Conservation (phyloP, 2,113 vertebrate species). For the Tauraco erythrolophus region DNA sequence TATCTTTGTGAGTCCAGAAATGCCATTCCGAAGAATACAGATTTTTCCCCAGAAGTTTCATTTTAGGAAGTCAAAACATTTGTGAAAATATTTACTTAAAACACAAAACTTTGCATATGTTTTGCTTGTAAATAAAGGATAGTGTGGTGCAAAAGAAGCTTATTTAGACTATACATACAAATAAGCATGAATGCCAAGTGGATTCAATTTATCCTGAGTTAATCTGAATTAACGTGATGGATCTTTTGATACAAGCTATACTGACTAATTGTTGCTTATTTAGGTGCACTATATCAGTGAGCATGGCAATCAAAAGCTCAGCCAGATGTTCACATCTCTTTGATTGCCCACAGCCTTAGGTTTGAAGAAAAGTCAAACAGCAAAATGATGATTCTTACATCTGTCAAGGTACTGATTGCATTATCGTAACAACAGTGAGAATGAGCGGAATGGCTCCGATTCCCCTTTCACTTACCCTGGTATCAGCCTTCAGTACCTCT, state of each 20-base stretch:
- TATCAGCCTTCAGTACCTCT: background rate
- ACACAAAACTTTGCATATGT: background rate
- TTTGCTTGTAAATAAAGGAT: constrained; percentile 66
- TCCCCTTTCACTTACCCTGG: background rate
- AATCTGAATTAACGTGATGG: constrained; percentile 78
- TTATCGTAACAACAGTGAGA: constrained; percentile 35
- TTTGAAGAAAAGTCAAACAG: constrained; percentile 64
- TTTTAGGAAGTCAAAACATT: background rate
- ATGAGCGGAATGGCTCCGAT: constrained; percentile 4
- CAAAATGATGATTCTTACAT: constrained; percentile 70
- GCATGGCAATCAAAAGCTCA: constrained; percentile 64
- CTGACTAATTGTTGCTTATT: constrained; percentile 77
- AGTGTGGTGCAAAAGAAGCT: constrained; percentile 36
- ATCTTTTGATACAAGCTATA: constrained; percentile 74
- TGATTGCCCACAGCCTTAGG: constrained; percentile 68
- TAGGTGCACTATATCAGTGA: constrained; percentile 67
- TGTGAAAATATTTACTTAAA: constrained; percentile 31
- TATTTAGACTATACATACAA: constrained; percentile 67
- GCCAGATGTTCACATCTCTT: constrained; percentile 75
- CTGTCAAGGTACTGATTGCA: constrained; percentile 29
- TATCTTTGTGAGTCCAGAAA: background rate
- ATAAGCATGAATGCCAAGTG: constrained; percentile 66
- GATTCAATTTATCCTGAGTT: constrained; percentile 77
- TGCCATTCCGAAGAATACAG: background rate
- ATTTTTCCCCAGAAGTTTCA: background rate